Base-by-base conservation (phyloP, 2,113 vertebrate species). In the Epinephelus moara region DNA sequence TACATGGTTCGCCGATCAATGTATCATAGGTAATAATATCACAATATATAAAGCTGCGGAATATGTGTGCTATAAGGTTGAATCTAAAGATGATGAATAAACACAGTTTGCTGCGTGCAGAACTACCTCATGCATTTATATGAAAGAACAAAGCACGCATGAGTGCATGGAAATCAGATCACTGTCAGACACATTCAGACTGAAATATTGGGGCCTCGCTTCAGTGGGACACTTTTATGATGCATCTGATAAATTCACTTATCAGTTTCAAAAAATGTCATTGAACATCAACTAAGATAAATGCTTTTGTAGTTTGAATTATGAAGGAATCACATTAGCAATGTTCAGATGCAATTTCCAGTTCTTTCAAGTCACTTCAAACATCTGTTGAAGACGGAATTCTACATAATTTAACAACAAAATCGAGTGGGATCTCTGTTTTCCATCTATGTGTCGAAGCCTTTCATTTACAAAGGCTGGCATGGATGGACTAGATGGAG, bases 161-260 rank as follows among this genome's bases (percentile, higher is more conserved):
- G 57, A 55, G 67, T n/a, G 53, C 2, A 81, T 78, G 49, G 64
- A 92, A 88, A 87, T 81, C 68, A 76, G 72, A 86, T 88, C 80
- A 52, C 30, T 70, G 72, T 40, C 66, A 33, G 78, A 90, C 74
- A 81, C 71, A 81, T 82, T 91, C 60, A 71, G 78, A 78, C 61
- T 92, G 80, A 93, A 94, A 92, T 90, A 94, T 93, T 93, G 84
- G 93, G 83, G 88, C 68, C 73, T 88, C 69, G 76, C 87, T 87
- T 84, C 81, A 62, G 82, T 84, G 90, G 85, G 86, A 84, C 80
- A 64, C 73, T 87, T 91, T 81, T 78, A 78, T 90, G 68, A 73
- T 53, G 84, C 84, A 81, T 92, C 76, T 87, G 66, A 89, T 87
- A 76, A 80, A 91, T 91, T 91, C 87, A 88, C 85, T 93, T 77